Base-by-base conservation (phyloP, 1,140 invertebrate genomes). In the Drosophila lini region DNA sequence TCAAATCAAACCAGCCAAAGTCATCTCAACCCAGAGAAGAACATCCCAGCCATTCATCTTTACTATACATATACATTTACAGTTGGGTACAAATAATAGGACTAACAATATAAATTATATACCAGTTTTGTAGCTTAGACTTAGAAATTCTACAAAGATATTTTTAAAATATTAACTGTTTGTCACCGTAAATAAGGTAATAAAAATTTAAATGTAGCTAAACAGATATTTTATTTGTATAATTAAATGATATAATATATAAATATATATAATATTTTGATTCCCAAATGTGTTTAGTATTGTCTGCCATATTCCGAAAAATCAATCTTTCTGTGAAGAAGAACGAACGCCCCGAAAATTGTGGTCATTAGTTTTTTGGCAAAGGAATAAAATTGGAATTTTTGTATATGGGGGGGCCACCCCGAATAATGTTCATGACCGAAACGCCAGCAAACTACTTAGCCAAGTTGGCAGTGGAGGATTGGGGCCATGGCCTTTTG, bases 321-420 rank as follows among this genome's bases (percentile, higher is more conserved):
- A 88, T 86, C 83, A 86, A 88, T 86, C 67, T 74, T 52, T 64
- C 45, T 16, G 31, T 28, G 62, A 53, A 44, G 68, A 47, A 74
- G 60, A 74, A 83, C 80, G 71, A 79, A 80, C 83, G 83, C 76
- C 83, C 71, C 71, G 62, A 77, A 89, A 89, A 86, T 86, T 80
- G 84, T 83, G 81, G 84, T 88, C 83, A 86, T 86, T 86, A 86
- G 80, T 86, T 89, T 88, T 59, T 75, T 53, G 47, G 62, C 50
- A 81, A 85, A 65, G 59, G 60, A 58, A 42, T 58, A 57, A 73
- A 81, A 74, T 69, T 64, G 74, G 50, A 78, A 77, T 84, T 74
- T 65, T 52, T 56, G 42, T 61, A 45, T 67, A 44, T 42, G 58
- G 32, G 58, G 58, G 47, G 34, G 44, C 47, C 57, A 31, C 15